Evolutionary conservation across 2,113 vertebrate species (phyloP).

Genomic region (Scalopus aquaticus): DNA sequence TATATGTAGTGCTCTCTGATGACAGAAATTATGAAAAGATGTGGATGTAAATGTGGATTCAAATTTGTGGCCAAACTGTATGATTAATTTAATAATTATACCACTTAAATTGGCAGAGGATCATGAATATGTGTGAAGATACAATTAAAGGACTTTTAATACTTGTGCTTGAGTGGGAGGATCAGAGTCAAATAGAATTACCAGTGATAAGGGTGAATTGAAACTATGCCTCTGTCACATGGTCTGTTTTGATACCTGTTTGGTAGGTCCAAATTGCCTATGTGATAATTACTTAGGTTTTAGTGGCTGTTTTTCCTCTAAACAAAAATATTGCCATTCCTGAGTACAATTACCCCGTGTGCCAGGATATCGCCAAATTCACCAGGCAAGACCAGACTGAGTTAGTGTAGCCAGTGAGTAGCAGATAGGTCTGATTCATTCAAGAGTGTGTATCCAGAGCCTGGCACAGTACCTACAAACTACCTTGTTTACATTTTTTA

Average conservation of each 20-base stretch:
- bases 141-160: background rate
- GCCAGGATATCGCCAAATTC: background rate
- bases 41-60: background rate
- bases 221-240: background rate
- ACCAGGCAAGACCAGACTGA: background rate
- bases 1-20: background rate
- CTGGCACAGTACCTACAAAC: background rate
- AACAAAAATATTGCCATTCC: background rate
- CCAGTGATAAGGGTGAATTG: background rate
- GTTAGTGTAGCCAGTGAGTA: accelerated
- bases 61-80: background rate
- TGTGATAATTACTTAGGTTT: background rate
- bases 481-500: background rate
- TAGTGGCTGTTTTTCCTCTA: background rate
- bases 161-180: background rate
- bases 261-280: background rate
- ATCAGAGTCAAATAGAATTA: background rate
- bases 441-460: background rate
- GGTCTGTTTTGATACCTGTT: background rate
- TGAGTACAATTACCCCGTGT: background rate
- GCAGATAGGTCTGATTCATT: background rate
- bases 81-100: background rate
- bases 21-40: constrained; percentile 9
- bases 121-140: background rate
- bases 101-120: background rate